phyloP scores from a whole-genome alignment of 1,140 invertebrate species.

The Cryptotermes secundus region DNA sequence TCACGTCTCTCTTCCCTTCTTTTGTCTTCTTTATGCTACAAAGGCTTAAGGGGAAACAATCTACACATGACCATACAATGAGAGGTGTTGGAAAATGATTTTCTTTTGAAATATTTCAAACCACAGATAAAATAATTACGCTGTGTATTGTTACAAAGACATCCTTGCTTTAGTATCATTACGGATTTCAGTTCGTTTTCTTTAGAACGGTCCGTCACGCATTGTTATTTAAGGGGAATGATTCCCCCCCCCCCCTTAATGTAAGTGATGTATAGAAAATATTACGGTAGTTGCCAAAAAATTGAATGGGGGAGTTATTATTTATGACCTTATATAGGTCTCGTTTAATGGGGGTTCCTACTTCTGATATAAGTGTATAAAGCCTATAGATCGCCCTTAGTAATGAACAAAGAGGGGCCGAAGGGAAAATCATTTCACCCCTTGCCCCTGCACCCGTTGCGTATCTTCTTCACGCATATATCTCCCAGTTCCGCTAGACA shows the following conservation, averaged over 20 bases:
- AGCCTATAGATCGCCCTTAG: constrained; percentile 5
- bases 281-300: constrained; percentile 30
- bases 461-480: background rate
- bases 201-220: background rate
- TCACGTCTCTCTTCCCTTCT: no score
- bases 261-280: constrained; percentile 15
- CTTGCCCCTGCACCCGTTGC: background rate
- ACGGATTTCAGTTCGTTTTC: background rate
- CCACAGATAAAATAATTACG: background rate
- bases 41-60: no score
- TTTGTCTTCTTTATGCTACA: no score
- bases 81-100: no score
- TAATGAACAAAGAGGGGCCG: background rate
- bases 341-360: constrained; percentile 28
- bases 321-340: constrained; percentile 15
- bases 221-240: constrained; percentile 24
- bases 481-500: background rate
- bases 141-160: background rate
- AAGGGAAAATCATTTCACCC: background rate
- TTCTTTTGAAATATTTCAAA: background rate
- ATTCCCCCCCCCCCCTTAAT: constrained; percentile 4
- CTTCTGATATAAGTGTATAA: constrained; percentile 30
- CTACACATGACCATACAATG: no score
- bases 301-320: constrained; percentile 32
- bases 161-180: no score